Evolutionary conservation across 1,140 invertebrate species (phyloP), one percentile per base, ranked within the genome.

Genomic region (Bombus polaris): DNA sequence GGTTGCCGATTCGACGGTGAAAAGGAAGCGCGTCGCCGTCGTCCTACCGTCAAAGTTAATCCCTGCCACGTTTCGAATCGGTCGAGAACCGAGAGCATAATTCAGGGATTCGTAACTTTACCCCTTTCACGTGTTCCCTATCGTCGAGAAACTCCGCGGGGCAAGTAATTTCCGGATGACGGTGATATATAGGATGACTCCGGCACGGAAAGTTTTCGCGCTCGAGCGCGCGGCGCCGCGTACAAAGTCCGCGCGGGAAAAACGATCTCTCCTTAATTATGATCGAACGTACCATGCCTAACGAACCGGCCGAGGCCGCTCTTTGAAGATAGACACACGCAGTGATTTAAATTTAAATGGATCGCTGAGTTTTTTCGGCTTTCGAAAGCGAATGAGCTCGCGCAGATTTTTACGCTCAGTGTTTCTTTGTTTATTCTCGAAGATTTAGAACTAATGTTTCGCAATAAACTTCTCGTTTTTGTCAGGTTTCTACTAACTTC

Each of bases 141-240:
- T 87, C 85, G 87, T 72, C 73, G 75, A 66, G 83, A 85, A 89
- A 85, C 87, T 89, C 89, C 76, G 88, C 68, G 73, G 80, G 85
- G 71, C 75, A 90, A 87, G 86, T 90, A 89, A 91, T 91, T 91
- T 91, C 90, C 88, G 87, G 81, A 86, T 85, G 88, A 90, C 86
- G 86, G 75, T 88, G 89, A 90, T 90, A 85, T 87, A 88, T 78
- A 90, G 88, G 76, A 81, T 89, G 87, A 83, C 88, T 85, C 66
- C 62, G 80, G 65, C 71, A 78, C 76, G 80, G 75, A 87, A 89
- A 89, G 83, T 89, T 89, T 77, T 59, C 65, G 73, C 59, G 77
- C 32, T 15, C n/a, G 44, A 44, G 37, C 39, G 39, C 44, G 35
- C 35, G 39, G 32, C 35, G 9, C 18, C 65, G 79, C n/a, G 42